These are phyloP conservation scores for Thryonomys swinderianus DNA, from an alignment of 2,113 vertebrate species.

Conservation along the genomic window DNA sequence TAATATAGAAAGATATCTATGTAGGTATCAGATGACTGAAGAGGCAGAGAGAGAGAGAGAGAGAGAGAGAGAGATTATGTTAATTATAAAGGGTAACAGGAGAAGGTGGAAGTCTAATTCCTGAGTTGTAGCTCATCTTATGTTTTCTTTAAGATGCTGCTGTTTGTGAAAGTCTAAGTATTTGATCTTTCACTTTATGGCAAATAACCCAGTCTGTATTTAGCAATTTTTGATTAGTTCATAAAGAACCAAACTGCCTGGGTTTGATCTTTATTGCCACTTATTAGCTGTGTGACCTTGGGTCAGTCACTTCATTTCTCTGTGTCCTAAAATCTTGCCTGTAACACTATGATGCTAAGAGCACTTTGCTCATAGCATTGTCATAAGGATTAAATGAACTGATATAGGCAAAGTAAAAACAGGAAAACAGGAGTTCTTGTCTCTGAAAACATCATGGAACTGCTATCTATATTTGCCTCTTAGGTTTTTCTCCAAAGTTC, in stretches of 20 bases:
- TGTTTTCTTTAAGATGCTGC: neutral
- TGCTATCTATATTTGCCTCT: neutral
- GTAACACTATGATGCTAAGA: neutral
- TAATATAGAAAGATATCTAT: neutral
- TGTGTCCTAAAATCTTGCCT: neutral
- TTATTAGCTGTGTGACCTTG: neutral
- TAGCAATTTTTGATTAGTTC: neutral
- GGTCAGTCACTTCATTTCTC: neutral
- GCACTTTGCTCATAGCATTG: neutral
- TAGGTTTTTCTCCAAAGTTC: neutral
- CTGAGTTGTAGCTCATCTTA: neutral
- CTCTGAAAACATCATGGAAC: neutral
- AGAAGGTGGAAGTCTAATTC: neutral
- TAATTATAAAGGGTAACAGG: neutral
- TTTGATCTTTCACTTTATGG: constrained; percentile 14
- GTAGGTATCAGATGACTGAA: neutral
- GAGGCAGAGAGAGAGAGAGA: neutral
- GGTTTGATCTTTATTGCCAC: neutral
- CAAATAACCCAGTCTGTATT: neutral
- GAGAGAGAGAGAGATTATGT: neutral
- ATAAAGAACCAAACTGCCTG: neutral
- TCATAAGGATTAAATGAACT: neutral
- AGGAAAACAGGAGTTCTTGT: neutral
- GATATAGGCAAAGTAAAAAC: neutral
- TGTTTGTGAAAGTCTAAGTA: constrained; percentile 18